Percentiles rank a stretch among this genome's conserved stretches.
Conservation (phyloP, 1,140 invertebrate genomes). For the Macrosteles quadrilineatus region DNA sequence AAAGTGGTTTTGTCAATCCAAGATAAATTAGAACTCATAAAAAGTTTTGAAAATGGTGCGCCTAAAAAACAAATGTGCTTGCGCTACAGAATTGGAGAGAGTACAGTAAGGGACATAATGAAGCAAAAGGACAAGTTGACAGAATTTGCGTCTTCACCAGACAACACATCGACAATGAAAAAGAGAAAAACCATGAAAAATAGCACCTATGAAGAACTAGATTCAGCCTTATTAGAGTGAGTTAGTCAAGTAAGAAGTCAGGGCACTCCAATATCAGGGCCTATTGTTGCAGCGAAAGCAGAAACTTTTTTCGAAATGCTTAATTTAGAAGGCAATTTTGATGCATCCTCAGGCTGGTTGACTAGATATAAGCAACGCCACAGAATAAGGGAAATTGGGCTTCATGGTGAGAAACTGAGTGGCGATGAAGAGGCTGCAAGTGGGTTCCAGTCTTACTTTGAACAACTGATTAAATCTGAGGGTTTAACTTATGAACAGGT, state of each 20-base stretch:
- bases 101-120: neutral
- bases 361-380: neutral
- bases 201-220: neutral
- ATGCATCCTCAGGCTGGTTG: neutral
- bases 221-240: neutral
- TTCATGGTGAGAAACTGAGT: neutral
- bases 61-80: conserved; percentile 14
- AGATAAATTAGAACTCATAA: conserved; percentile 18
- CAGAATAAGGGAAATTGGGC: neutral
- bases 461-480: neutral
- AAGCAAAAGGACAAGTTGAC: neutral
- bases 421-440: neutral
- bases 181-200: conserved; percentile 11
- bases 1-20: conserved; percentile 10
- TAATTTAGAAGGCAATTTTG: neutral
- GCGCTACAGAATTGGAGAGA: conserved; percentile 14
- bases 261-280: neutral
- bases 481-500: conserved; percentile 41
- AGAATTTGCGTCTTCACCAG: neutral
- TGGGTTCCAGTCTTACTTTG: neutral
- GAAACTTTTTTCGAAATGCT: neutral
- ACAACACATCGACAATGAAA: neutral
- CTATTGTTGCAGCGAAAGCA: neutral
- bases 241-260: neutral
- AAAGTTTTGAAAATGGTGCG: neutral